Conservation (phyloP, 2,797 vertebrate genomes). For the Poliocrania exsul region DNA sequence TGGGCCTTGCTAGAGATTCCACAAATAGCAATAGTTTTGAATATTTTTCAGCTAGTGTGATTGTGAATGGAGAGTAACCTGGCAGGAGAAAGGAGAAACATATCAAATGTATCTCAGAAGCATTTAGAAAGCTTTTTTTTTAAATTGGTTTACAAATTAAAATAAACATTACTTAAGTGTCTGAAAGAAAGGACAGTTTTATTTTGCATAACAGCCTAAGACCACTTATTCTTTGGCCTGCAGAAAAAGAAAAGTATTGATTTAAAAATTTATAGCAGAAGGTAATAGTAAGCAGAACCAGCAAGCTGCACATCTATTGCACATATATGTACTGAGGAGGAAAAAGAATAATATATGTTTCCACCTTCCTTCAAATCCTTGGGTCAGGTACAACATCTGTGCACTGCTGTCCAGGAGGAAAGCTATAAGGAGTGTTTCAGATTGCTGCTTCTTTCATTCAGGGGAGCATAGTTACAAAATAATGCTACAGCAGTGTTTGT, state of each 20-base stretch:
- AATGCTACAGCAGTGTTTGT: background rate
- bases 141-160: background rate
- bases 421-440: background rate
- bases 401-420: fast-evolving
- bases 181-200: background rate
- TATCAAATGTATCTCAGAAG: background rate
- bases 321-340: background rate
- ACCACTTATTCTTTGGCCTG: background rate
- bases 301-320: background rate
- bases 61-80: background rate
- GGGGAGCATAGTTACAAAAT: background rate
- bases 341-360: background rate
- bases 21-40: background rate
- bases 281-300: background rate
- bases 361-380: background rate
- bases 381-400: background rate
- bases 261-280: background rate
- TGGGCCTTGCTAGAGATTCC: background rate
- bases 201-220: background rate
- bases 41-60: background rate
- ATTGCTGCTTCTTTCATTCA: background rate
- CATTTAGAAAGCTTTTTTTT: background rate
- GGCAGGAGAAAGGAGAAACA: background rate
- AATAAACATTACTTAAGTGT: background rate
- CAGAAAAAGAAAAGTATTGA: background rate